A percentile compares a stretch with the other conserved stretches of the same genome.
phyloP scores from a whole-genome alignment of 2,888 invertebrate species.

The Cistogaster globosa region DNA sequence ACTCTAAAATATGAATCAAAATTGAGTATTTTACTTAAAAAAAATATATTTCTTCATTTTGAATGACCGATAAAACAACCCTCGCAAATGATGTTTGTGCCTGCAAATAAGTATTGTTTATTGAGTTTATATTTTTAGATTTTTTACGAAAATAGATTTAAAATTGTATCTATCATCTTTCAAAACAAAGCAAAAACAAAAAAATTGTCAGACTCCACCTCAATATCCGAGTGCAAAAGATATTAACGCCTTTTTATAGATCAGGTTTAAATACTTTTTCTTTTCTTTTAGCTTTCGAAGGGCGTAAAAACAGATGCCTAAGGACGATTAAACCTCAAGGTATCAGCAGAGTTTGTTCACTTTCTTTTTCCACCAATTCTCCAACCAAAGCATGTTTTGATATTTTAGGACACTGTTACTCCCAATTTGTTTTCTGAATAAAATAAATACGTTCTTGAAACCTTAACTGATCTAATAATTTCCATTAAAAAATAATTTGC shows the following conservation, averaged over 20 bases:
- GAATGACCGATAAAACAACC: background rate
- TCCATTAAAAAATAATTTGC: background rate
- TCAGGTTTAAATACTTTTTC: too few species aligned
- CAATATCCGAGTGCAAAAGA: constrained; percentile 24
- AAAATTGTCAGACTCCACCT: background rate
- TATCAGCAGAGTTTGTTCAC: background rate
- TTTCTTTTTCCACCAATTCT: background rate
- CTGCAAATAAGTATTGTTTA: background rate
- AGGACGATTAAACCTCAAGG: background rate
- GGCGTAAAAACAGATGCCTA: constrained; percentile 17
- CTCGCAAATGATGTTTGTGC: background rate
- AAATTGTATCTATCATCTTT: constrained; percentile 7
- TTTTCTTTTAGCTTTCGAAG: background rate
- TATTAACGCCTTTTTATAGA: too few species aligned
- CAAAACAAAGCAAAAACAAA: background rate
- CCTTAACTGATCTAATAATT: constrained; percentile 42
- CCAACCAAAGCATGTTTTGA: background rate
- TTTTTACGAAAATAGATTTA: constrained; percentile 19
- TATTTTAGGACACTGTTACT: constrained; percentile 1
- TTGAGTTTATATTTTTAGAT: constrained; percentile 31
- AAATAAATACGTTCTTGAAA: constrained; percentile 46
- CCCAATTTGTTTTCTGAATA: constrained; percentile 40
- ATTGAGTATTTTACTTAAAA: too few species aligned
- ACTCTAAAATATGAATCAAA: too few species aligned
- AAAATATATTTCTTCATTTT: background rate